Conservation (phyloP, 2,113 vertebrate species). For the Seriola aureovittata region DNA sequence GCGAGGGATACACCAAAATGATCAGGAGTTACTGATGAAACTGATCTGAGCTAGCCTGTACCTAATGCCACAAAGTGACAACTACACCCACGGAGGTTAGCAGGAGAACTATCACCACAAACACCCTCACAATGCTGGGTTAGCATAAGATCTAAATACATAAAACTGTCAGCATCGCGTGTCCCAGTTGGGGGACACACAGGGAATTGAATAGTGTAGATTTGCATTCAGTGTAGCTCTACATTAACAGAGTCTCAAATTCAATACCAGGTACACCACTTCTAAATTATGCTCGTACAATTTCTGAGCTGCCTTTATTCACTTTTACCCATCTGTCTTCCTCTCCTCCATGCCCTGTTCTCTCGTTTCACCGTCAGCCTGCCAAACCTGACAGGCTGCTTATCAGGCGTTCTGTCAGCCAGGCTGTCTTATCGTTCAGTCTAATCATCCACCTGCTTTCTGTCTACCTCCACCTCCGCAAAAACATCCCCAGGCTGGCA, state of each 20-base stretch:
- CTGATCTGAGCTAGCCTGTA: neutral
- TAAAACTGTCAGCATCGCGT: conserved; percentile 7
- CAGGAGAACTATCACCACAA: neutral
- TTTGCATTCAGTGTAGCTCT: conserved; percentile 47
- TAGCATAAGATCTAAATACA: conserved; percentile 34
- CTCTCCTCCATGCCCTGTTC: conserved; percentile 29
- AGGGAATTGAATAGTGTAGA: conserved; percentile 33
- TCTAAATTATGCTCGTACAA: conserved; percentile 46
- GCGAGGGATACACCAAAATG: too few relatives aligned
- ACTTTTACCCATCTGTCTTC: conserved; percentile 37
- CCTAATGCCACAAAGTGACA: neutral
- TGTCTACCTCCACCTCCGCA: conserved; percentile 72
- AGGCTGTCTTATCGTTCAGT: conserved; percentile 70
- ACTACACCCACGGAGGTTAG: neutral
- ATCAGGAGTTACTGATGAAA: neutral
- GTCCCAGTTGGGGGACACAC: conserved; percentile 29
- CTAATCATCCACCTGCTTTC: conserved; percentile 79
- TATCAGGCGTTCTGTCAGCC: conserved; percentile 77
- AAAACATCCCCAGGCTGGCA: conserved; percentile 47
- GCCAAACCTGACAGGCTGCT: conserved; percentile 78
- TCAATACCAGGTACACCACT: conserved; percentile 48
- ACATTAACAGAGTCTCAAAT: conserved; percentile 32
- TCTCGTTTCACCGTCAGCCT: conserved; percentile 45
- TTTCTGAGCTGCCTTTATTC: conserved; percentile 44
- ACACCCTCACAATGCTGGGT: conserved; percentile 6